Conservation (phyloP, 30 jellyfish, hydroid and myxozoan genomes). For the Pelagia noctiluca region DNA sequence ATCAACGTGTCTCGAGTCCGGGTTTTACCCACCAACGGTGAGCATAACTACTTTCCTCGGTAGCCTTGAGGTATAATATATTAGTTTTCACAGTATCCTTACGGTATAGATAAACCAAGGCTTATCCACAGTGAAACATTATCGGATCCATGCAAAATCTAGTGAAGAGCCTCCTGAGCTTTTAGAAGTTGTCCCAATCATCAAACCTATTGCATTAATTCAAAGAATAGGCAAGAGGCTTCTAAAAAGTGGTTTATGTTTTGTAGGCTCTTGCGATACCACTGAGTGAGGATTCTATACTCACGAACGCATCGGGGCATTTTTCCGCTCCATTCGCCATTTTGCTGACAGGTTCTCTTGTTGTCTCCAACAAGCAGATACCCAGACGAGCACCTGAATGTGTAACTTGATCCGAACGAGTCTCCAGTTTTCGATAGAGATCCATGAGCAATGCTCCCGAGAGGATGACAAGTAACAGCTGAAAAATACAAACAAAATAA, state of each 20-base stretch:
- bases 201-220: too few species aligned
- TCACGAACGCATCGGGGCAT: slow-evolving; percentile 98
- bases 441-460: slow-evolving; percentile 86
- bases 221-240: neutral
- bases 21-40: too few species aligned
- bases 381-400: slow-evolving; percentile 78
- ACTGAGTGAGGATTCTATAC: slow-evolving; percentile 18
- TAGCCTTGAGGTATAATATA: too few species aligned
- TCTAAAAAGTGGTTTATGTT: neutral
- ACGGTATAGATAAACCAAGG: too few species aligned
- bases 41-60: too few species aligned
- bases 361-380: slow-evolving; percentile 73
- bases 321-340: slow-evolving; percentile 91
- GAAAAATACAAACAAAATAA: neutral
- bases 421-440: slow-evolving; percentile 55
- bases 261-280: neutral
- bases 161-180: too few species aligned
- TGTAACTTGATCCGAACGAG: slow-evolving; percentile 50
- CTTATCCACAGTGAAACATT: too few species aligned
- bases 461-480: slow-evolving; percentile 82
- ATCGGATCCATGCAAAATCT: too few species aligned
- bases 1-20: too few species aligned
- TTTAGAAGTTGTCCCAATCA: too few species aligned
- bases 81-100: too few species aligned
- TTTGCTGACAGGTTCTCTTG: slow-evolving; percentile 77